These are phyloP conservation scores for Cynaeus angustus DNA, from an alignment of 2,888 invertebrate species.

Conservation along the genomic window DNA sequence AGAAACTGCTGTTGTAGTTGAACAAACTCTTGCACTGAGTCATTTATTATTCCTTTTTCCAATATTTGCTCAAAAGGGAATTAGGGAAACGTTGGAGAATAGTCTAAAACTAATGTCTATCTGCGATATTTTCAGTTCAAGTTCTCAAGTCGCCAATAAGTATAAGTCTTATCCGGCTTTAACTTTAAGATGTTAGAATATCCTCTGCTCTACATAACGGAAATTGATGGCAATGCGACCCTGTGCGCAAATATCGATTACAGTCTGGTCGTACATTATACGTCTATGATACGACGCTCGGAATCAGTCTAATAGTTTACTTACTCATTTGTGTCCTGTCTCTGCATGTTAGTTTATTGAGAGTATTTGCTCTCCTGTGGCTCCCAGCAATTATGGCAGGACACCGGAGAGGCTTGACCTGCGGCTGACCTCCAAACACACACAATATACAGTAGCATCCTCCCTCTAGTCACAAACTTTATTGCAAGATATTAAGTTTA, in stretches of 20 bases:
- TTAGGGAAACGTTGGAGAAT: not conserved
- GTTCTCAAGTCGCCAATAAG: slow-evolving; percentile 16
- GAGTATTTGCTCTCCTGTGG: slow-evolving; percentile 51
- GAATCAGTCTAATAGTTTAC: slow-evolving; percentile 41
- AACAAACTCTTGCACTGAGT: too few species aligned
- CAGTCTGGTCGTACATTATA: slow-evolving; percentile 24
- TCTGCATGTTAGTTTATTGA: slow-evolving; percentile 46
- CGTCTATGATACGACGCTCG: slow-evolving; percentile 25
- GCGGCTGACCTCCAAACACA: slow-evolving; percentile 44
- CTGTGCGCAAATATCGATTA: slow-evolving; percentile 39
- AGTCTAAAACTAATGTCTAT: not conserved
- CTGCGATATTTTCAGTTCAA: slow-evolving; percentile 5
- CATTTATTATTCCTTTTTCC: not conserved
- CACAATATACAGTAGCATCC: slow-evolving; percentile 40
- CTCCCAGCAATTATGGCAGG: slow-evolving; percentile 47
- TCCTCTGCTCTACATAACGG: slow-evolving; percentile 33
- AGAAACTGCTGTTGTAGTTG: not conserved
- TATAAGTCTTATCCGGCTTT: slow-evolving; percentile 27
- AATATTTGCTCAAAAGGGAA: not conserved
- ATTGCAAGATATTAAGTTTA: slow-evolving; percentile 47
- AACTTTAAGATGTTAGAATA: slow-evolving; percentile 27
- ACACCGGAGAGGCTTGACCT: slow-evolving; percentile 51
- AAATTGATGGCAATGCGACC: slow-evolving; percentile 36
- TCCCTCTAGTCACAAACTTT: slow-evolving; percentile 41
- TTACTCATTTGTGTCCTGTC: slow-evolving; percentile 45